Evolutionary conservation across 2,888 invertebrate genomes (phyloP), one percentile per base, ranked within the genome.

Genomic region (Lochmaea capreae): DNA sequence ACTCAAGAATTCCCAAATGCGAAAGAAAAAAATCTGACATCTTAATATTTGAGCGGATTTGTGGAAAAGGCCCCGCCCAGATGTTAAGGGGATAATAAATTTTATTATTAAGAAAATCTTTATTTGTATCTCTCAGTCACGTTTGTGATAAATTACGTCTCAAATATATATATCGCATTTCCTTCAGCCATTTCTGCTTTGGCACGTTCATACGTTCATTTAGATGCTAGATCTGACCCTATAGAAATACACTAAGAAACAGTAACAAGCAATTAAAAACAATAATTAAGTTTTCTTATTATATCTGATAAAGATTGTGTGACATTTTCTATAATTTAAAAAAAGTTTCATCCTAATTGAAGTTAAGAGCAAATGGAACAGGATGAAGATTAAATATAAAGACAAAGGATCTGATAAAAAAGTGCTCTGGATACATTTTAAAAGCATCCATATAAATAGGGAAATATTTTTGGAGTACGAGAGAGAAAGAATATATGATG

Each of bases 51-150:
- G 43, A 71, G 72, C 71, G 63, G 59, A 73, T 73, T 73, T 71
- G 72, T 76, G 70, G 59, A 65, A 67, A 67, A 58, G 54, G 61
- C 52, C 65, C 71, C 71, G 71, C 71, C 71, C 71, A 71, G 71
- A 58, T 71, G 71, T 72, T 33, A 72, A 76, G 72, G 75, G 71
- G 74, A 76, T 71, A 71, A 78, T 79, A 79, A 79, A 77, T 77
- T 77, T 73, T 72, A 73, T 73, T 75, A 72, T 76, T 72, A 72
- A 71, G 73, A 74, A 72, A 78, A 81, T 80, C 81, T 80, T 75
- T 75, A 68, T 76, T 74, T 74, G 73, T 79, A 77, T 76, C 73
- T 67, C 57, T 68, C 65, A 73, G 80, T 73, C 81, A 81, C 81
- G 81, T 81, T 76, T 75, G 73, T 77, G 77, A 79, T 77, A 77